Evolutionary conservation across 2,888 invertebrate species (phyloP), one percentile per base, ranked within the genome.

Genomic region (Fragum fragum): DNA sequence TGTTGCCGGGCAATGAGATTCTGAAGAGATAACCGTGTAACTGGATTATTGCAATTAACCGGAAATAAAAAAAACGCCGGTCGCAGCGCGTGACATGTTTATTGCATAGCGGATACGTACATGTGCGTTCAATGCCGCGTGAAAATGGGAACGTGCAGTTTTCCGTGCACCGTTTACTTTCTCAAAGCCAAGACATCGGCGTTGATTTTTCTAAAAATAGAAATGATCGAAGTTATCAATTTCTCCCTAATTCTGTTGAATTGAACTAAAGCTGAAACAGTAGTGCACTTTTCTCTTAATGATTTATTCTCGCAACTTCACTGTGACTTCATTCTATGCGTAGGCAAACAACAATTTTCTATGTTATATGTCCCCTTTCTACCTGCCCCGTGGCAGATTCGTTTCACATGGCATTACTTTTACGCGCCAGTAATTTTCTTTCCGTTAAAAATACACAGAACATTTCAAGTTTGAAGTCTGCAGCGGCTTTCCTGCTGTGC

Each of bases 11-110:
- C 66, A 66, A 42, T 42, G 66, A 23, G 66, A 66, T 66, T 66
- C 32, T 28, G 42, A 42, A 18, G 66, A 66, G 66, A 66, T 66
- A 66, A 66, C 66, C n/a, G 66, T 42, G 73, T 66, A 73, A 73
- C 61, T 73, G 73, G 73, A 73, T 66, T 63, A 73, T 53, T 63
- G 53, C 73, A 73, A 73, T 73, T 73, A 73, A 53, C 52, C 53
- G 52, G 36, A 29, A 29, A 63, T 53, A 53, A 66, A 73, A 66
- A 73, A 73, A 26, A 9, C 29, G 23, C 16, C 32, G 26, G 32
- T 42, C 73, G 61, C 61, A 52, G 53, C 63, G 28, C 42, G n/a
- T 73, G 73, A 63, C 73, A 73, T 39, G 42, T 73, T 73, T 73
- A 73, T 66, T 47, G 53, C 73, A 26, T 26, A 21, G 66, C 42